Conservation (phyloP, 2,797 vertebrate species). For the Spinus pinus region DNA sequence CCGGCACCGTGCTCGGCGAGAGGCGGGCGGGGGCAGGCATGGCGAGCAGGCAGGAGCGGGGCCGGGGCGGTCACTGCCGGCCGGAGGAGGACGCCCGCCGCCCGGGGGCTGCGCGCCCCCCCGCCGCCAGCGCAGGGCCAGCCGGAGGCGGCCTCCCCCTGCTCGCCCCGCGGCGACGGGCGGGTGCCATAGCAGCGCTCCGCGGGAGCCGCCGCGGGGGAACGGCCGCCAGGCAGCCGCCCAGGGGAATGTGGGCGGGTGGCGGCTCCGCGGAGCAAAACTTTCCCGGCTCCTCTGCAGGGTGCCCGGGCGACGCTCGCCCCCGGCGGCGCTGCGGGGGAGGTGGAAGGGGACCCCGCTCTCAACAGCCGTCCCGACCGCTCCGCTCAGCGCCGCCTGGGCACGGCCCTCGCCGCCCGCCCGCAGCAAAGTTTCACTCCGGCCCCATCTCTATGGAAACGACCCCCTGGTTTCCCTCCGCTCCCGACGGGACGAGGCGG, state of each 20-base stretch:
- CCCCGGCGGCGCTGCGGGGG: not conserved
- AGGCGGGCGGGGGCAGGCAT: constrained; percentile 5
- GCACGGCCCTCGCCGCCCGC: not conserved
- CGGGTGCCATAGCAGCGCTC: constrained; percentile 23
- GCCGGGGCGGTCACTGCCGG: not conserved
- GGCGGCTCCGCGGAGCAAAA: not conserved
- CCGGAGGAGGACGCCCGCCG: not conserved
- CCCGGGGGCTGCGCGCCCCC: not conserved
- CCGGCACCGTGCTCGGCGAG: not conserved
- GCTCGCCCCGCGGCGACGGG: not conserved
- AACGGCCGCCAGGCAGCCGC: not conserved
- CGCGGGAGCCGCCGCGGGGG: not conserved
- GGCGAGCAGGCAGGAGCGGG: not conserved
- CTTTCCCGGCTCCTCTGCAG: not conserved
- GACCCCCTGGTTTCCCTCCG: not conserved
- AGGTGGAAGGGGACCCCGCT: not conserved
- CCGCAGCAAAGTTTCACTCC: not conserved
- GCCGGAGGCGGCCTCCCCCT: constrained; percentile 16
- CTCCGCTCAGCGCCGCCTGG: not conserved
- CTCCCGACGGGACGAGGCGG: not conserved
- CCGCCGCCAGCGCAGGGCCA: not conserved
- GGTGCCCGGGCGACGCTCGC: not conserved
- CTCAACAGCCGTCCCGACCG: not conserved
- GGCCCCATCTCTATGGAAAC: not conserved
- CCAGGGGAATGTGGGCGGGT: not conserved